Evolutionary conservation across 2,888 invertebrate species (phyloP), one percentile per base, ranked within the genome.

Genomic region (Torymus tubicola): DNA sequence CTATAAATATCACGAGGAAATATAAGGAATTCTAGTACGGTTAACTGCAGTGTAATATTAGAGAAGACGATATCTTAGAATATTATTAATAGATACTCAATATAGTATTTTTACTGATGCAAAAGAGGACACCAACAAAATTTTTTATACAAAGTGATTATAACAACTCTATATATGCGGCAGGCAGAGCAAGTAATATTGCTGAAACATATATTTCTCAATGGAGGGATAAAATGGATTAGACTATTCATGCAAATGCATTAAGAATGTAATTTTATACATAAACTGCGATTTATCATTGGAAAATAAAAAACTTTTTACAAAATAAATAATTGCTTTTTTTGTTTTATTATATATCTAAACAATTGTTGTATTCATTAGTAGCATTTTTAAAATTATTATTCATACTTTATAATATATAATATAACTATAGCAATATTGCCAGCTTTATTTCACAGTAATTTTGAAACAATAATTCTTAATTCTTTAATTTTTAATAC

Each of bases 201-300:
- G 68, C 81, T 67, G 31, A 61, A 82, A 63, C 53, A 67, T 50
- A 67, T 50, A 63, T 72, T 50, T 72, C 63, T 52, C 60, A 16
- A 24, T 21, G 31, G 24, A 72, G 76, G 71, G 21, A 81, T 71
- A 55, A 73, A 64, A 75, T 76, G 50, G 31, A 81, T 70, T 78
- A 67, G 60, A 71, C 60, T 81, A 58, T 77, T 72, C 67, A 65
- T 75, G 69, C 78, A 69, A 81, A 81, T 83, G 83, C 81, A 83
- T 84, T 85, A 87, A 88, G 85, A 87, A 78, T 81, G 85, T 88
- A 88, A 85, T 89, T 89, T 89, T 89, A 88, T 89, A 89, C 87
- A 86, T 88, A 86, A 83, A 84, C 85, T 85, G 87, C 83, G 83
- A 88, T 86, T 85, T 87, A 87, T 86, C 84, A 87, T 85, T 86